A percentile compares a stretch with the other conserved stretches of the same genome.
These are phyloP conservation scores for Rhogogaster chlorosoma DNA, from an alignment of 2,888 invertebrate species.

Conservation along the genomic window DNA sequence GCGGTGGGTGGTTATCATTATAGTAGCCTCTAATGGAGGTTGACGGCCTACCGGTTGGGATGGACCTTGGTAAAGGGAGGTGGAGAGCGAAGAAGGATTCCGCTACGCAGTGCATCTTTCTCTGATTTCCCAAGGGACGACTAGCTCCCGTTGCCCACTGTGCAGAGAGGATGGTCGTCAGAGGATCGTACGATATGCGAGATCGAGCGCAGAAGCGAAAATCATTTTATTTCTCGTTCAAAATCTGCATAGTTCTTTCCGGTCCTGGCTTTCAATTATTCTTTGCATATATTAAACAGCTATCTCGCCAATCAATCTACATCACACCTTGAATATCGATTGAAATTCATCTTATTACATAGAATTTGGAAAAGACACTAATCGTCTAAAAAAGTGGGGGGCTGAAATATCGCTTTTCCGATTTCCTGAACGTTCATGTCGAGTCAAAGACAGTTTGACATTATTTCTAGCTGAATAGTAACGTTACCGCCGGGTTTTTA, in stretches of 20 bases:
- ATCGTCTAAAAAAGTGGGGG: background rate
- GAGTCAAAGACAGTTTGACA: too few species aligned
- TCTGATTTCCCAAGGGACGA: constrained; percentile 73
- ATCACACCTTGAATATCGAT: background rate
- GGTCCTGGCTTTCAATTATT: constrained; percentile 1
- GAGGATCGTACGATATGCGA: constrained; percentile 43
- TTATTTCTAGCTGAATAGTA: background rate
- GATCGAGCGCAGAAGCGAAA: constrained; percentile 60
- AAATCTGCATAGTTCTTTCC: constrained; percentile 66
- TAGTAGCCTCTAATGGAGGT: constrained; percentile 47
- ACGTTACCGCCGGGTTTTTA: background rate
- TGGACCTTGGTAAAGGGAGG: constrained; percentile 23
- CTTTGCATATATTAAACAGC: background rate
- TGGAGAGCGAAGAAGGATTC: constrained; percentile 35
- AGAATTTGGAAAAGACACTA: background rate
- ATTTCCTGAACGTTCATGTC: too few species aligned
- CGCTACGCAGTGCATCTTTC: constrained; percentile 71
- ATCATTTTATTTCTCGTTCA: constrained; percentile 68
- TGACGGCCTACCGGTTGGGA: constrained; percentile 42
- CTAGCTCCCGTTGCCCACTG: constrained; percentile 58
- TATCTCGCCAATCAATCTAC: background rate
- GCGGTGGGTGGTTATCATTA: constrained; percentile 46
- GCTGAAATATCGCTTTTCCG: too few species aligned
- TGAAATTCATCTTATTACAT: background rate
- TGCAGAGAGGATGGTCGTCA: constrained; percentile 36